A percentile compares a stretch with the other conserved stretches of the same genome.
Evolutionary conservation across 2,888 invertebrate genomes (phyloP).

Genomic region (Heliconius ethilla): DNA sequence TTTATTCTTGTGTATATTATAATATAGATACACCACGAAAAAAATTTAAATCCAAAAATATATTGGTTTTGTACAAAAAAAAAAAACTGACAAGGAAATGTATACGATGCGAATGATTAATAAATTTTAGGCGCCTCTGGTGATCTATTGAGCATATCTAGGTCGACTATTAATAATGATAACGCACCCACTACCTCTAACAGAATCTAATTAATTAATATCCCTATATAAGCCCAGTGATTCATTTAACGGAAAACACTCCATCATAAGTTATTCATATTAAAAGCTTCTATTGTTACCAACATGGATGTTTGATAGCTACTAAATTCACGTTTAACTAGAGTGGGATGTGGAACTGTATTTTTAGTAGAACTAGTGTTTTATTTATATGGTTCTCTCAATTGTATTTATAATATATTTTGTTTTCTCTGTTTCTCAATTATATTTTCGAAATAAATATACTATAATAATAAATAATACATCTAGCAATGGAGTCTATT

Average conservation of each 20-base stretch:
- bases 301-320: background rate
- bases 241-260: conserved; percentile 32
- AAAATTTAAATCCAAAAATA: background rate
- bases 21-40: too few relatives aligned
- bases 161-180: conserved; percentile 49
- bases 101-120: conserved; percentile 57
- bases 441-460: conserved; percentile 6
- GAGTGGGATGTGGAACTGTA: background rate
- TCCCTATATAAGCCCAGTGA: conserved; percentile 26
- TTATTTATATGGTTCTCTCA: background rate
- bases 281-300: conserved; percentile 13
- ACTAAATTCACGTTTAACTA: background rate
- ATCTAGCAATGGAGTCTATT: background rate
- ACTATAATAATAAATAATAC: background rate
- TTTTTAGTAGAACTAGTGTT: background rate
- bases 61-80: conserved; percentile 43
- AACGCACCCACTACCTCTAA: conserved; percentile 34
- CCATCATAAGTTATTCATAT: conserved; percentile 22
- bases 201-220: conserved; percentile 49
- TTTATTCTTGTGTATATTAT: too few relatives aligned
- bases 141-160: conserved; percentile 59
- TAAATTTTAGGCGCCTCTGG: conserved; percentile 53
- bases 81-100: conserved; percentile 40
- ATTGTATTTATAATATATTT: background rate
- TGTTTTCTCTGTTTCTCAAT: background rate